Evolutionary conservation across 2,888 invertebrate genomes (phyloP).

Genomic region (Eutolmus rufibarbis): DNA sequence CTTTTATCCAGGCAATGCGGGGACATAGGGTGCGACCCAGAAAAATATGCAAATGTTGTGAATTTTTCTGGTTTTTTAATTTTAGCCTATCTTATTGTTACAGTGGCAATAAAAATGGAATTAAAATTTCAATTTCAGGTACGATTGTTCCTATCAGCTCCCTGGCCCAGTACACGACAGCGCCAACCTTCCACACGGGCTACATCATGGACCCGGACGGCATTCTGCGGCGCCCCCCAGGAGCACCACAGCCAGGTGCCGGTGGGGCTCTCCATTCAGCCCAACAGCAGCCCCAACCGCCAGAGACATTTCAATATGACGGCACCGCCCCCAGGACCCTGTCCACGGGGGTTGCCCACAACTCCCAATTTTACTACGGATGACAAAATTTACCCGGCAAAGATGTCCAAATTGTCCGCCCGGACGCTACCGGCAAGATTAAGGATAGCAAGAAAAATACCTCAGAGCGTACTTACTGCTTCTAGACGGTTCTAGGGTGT

Average conservation of each 20-base stretch:
- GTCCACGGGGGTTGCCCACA: conserved; percentile 60
- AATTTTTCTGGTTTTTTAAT: neutral
- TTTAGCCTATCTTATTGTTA: conserved; percentile 8
- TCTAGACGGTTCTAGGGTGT: conserved; percentile 30
- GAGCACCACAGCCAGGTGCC: conserved; percentile 42
- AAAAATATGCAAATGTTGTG: neutral
- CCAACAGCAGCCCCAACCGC: conserved; percentile 50
- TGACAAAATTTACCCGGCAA: conserved; percentile 54
- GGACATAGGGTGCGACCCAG: neutral
- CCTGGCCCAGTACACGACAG: conserved; percentile 59
- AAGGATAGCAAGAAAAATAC: conserved; percentile 41
- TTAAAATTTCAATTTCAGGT: conserved; percentile 42
- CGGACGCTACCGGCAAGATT: conserved; percentile 10
- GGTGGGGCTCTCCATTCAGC: neutral
- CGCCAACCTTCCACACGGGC: conserved; percentile 57
- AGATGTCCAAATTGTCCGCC: conserved; percentile 16
- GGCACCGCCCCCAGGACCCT: conserved; percentile 61
- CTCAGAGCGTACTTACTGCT: conserved; percentile 46
- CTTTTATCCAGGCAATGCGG: neutral
- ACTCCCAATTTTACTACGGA: conserved; percentile 61
- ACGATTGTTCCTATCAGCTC: conserved; percentile 58
- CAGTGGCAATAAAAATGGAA: conserved; percentile 18
- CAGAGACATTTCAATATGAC: conserved; percentile 55
- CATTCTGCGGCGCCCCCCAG: conserved; percentile 55
- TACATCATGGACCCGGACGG: conserved; percentile 58